Evolutionary conservation across 2,113 vertebrate species (phyloP).

Genomic region (Capreolus pygargus): DNA sequence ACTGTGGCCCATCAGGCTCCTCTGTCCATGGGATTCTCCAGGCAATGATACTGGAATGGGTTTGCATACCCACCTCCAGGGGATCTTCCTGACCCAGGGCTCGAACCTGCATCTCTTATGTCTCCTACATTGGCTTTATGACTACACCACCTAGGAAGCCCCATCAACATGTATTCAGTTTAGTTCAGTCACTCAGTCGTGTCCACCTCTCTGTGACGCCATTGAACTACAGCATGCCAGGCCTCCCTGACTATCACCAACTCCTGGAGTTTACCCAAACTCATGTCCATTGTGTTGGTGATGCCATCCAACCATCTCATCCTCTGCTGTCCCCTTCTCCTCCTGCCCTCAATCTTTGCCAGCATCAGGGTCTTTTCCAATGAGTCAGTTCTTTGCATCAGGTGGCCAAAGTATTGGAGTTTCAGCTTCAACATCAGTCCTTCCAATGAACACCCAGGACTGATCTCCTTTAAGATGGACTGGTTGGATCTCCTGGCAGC

Average conservation of each 20-base stretch:
- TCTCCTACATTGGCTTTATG: not conserved
- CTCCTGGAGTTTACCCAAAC: not conserved
- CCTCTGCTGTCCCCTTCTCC: accelerated
- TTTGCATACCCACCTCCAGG: not conserved
- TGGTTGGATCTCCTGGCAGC: not conserved
- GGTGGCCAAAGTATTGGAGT: not conserved
- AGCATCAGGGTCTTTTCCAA: not conserved
- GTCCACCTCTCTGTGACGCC: accelerated
- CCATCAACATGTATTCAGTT: not conserved
- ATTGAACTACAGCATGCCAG: not conserved
- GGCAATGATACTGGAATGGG: not conserved
- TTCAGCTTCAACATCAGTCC: not conserved
- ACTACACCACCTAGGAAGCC: not conserved
- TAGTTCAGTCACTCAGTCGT: not conserved
- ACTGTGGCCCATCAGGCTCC: not conserved
- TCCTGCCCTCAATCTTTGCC: not conserved
- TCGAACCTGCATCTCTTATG: not conserved
- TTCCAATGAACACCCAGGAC: not conserved
- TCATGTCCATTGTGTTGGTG: not conserved
- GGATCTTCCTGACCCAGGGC: not conserved
- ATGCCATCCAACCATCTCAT: not conserved
- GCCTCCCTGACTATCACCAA: not conserved
- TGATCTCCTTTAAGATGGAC: not conserved
- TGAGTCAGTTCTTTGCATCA: accelerated
- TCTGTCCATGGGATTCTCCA: not conserved